Evolutionary conservation across 2,113 vertebrate species (phyloP).

Genomic region (Oncorhynchus masou): DNA sequence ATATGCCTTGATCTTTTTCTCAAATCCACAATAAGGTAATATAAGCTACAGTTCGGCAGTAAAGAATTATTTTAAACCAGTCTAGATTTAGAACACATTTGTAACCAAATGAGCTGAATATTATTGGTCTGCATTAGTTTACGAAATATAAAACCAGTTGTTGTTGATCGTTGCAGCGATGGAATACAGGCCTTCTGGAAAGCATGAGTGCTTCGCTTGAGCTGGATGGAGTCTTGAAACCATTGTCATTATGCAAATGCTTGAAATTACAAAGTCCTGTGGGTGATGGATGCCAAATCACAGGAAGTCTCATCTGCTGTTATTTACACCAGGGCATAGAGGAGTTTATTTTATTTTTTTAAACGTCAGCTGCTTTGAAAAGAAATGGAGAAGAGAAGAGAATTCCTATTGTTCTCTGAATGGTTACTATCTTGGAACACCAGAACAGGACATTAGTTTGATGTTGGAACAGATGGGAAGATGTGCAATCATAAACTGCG

Average conservation of each 20-base stretch:
- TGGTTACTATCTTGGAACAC: too few relatives aligned
- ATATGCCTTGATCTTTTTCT: too few relatives aligned
- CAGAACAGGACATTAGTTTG: too few relatives aligned
- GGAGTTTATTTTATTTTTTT: background rate
- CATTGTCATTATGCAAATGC: slow-evolving; percentile 11
- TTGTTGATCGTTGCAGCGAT: background rate
- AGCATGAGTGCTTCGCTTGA: slow-evolving; percentile 5
- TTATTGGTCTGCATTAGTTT: background rate
- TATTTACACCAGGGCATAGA: background rate
- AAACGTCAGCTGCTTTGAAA: background rate
- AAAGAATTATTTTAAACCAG: background rate
- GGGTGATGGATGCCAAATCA: background rate
- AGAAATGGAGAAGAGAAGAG: background rate
- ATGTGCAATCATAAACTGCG: too few relatives aligned
- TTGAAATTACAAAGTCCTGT: slow-evolving; percentile 9
- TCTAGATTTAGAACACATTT: background rate
- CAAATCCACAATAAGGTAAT: background rate
- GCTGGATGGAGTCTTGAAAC: slow-evolving; percentile 9
- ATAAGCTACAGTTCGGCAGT: background rate
- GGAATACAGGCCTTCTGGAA: slow-evolving; percentile 16
- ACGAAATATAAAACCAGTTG: slow-evolving; percentile 14
- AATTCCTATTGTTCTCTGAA: background rate
- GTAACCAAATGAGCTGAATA: background rate
- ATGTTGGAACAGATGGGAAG: background rate
- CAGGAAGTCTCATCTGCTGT: slow-evolving; percentile 10